Evolutionary conservation across 1,140 invertebrate genomes (phyloP).

Genomic region (Drosophila orosa): DNA sequence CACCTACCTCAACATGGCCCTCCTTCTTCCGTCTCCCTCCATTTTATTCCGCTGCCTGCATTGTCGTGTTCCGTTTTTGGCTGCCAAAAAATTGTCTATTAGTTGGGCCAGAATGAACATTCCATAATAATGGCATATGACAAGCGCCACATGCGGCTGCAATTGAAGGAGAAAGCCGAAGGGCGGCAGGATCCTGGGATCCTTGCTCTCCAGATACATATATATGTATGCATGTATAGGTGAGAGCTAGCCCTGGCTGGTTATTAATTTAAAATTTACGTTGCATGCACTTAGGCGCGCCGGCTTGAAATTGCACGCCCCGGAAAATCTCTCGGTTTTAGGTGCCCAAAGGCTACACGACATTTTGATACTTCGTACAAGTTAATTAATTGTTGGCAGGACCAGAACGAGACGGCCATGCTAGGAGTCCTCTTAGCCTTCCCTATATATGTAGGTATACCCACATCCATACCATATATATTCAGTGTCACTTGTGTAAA

Average conservation of each 20-base stretch:
- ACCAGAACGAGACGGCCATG: slow-evolving; percentile 31
- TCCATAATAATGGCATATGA: slow-evolving; percentile 80
- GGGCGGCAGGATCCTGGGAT: slow-evolving; percentile 9
- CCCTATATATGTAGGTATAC: not conserved
- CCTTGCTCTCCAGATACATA: not conserved
- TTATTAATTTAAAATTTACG: slow-evolving; percentile 82
- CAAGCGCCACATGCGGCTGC: slow-evolving; percentile 79
- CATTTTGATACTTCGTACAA: slow-evolving; percentile 79
- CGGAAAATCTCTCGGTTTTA: slow-evolving; percentile 31
- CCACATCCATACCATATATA: slow-evolving; percentile 18
- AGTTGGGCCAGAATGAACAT: slow-evolving; percentile 75
- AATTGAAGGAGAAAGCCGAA: slow-evolving; percentile 52
- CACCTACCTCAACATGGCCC: slow-evolving; percentile 14
- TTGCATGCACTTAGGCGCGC: slow-evolving; percentile 64
- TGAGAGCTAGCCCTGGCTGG: slow-evolving; percentile 36
- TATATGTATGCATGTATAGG: not conserved
- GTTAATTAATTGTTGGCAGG: slow-evolving; percentile 80
- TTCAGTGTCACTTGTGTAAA: slow-evolving; percentile 80
- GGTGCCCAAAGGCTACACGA: slow-evolving; percentile 60
- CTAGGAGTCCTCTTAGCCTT: slow-evolving; percentile 9
- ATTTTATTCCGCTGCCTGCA: slow-evolving; percentile 24
- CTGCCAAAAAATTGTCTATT: slow-evolving; percentile 82
- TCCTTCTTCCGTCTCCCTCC: not conserved
- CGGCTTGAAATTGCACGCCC: slow-evolving; percentile 56
- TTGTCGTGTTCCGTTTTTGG: slow-evolving; percentile 60